Base-by-base conservation (phyloP, 1,140 invertebrate species). In the Zaprionus ornatus region DNA sequence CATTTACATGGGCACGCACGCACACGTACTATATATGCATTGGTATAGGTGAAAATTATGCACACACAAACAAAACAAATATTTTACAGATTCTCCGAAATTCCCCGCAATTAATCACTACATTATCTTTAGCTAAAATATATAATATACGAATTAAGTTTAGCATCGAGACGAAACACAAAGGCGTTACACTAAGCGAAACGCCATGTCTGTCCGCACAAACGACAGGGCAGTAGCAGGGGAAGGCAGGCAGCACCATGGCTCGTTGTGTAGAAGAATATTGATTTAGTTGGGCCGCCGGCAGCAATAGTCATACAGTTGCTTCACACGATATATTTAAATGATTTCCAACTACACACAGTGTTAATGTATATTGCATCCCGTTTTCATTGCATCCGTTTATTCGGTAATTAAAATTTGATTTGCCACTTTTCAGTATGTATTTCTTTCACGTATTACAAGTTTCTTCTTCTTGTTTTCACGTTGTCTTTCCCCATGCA, bases 361-460 rank as follows among this genome's bases (percentile, higher is more conserved):
- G 12, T 29, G 19, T 7, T 37, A 19, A 10, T 50, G 52, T 37
- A 12, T 21, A 21, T 55, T 15, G 23, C 42, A 60, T 68, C 52
- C 29, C 9, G 10, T 23, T 15, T 55, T 17, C 32, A 13, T 17
- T 21, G 17, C 19, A 52, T 61, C 32, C 25, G 19, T 35, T 55
- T 57, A 62, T 62, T 57, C 59, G 37, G 35, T 62, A 55, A 48
- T 23, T 68, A 32, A 78, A 73, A 77, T 80, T 68, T n/a, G 6
- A 35, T 61, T 75, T 67, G 40, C 19, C 56, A 84, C 70, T 84
- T 87, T 84, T 75, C 50, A 80, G 84, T 90, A 84, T 84, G 81
- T 86, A 85, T 85, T 85, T 85, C 80, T 75, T 82, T 84, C 84
- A 87, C 80, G 83, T 88, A 82, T 80, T 80, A 69, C 84, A 52